phyloP scores from a whole-genome alignment of 2,113 vertebrate genomes.

The Trogon surrucura region DNA sequence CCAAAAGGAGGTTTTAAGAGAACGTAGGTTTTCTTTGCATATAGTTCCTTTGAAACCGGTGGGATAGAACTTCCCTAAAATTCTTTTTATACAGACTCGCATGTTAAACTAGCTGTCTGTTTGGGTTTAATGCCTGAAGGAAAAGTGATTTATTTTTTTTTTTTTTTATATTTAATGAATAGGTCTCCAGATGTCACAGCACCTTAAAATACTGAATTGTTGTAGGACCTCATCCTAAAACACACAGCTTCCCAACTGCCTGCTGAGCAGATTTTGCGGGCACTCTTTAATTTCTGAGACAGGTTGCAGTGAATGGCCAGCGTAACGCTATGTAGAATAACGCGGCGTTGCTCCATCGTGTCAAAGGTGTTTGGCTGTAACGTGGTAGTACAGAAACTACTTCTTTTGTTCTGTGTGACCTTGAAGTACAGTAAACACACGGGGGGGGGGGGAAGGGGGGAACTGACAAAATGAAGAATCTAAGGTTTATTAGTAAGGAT shows the following conservation, averaged over 20 bases:
- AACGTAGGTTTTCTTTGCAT: not conserved
- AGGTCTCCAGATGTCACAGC: not conserved
- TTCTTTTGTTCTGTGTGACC: not conserved
- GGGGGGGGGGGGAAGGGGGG: not conserved
- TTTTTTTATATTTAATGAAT: not conserved
- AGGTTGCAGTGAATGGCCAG: not conserved
- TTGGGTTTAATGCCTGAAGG: not conserved
- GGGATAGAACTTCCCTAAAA: not conserved
- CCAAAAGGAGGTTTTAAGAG: not conserved
- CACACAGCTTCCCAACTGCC: not conserved
- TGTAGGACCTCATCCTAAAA: not conserved
- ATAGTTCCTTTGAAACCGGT: not conserved
- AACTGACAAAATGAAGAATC: not conserved
- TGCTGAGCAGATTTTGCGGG: not conserved
- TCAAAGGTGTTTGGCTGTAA: not conserved
- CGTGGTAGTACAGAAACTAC: fast-evolving
- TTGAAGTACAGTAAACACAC: not conserved
- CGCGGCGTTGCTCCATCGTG: not conserved
- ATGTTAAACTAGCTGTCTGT: not conserved
- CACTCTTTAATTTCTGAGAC: not conserved
- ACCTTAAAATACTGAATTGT: not conserved
- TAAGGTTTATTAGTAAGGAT: conserved; percentile 13
- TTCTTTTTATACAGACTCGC: not conserved
- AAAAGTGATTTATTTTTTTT: not conserved
- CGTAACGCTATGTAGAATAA: fast-evolving